phyloP scores from a whole-genome alignment of 2,888 invertebrate species.

The Nineta flava region DNA sequence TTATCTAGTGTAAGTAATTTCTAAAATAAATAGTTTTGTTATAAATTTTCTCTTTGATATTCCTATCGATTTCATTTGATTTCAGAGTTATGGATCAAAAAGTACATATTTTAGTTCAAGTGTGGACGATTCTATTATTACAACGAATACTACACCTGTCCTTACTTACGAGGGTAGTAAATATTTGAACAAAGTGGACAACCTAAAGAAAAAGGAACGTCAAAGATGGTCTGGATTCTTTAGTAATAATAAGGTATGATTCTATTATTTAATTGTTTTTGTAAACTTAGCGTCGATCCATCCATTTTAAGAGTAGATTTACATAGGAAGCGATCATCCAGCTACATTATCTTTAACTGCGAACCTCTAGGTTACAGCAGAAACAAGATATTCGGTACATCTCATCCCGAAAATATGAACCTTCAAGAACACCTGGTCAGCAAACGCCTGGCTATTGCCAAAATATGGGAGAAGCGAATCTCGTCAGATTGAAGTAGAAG shows the following conservation, averaged over 20 bases:
- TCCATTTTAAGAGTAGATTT: no score
- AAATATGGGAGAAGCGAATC: no score
- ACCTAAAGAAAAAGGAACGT: constrained; percentile 35
- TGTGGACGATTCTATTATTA: constrained; percentile 23
- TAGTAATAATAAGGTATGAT: constrained; percentile 39
- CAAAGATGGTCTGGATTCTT: constrained; percentile 59
- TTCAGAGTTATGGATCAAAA: constrained; percentile 22
- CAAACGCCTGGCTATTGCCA: no score
- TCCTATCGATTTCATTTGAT: constrained; percentile 2
- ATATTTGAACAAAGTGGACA: constrained; percentile 17
- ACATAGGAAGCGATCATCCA: no score
- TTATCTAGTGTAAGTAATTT: constrained; percentile 26
- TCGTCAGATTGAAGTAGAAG: no score
- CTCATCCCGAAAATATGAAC: no score
- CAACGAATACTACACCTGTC: constrained; percentile 17
- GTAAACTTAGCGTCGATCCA: no score
- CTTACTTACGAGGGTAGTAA: constrained; percentile 16
- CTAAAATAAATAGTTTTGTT: not conserved
- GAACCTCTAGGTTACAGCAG: no score
- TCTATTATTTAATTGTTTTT: not conserved
- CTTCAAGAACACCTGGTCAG: no score
- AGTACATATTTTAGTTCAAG: constrained; percentile 26
- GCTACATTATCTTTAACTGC: no score
- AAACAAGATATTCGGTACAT: no score
- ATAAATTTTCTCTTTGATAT: no score